Evolutionary conservation across 1,140 invertebrate species (phyloP).

Genomic region (Trinorchestia longiramus): DNA sequence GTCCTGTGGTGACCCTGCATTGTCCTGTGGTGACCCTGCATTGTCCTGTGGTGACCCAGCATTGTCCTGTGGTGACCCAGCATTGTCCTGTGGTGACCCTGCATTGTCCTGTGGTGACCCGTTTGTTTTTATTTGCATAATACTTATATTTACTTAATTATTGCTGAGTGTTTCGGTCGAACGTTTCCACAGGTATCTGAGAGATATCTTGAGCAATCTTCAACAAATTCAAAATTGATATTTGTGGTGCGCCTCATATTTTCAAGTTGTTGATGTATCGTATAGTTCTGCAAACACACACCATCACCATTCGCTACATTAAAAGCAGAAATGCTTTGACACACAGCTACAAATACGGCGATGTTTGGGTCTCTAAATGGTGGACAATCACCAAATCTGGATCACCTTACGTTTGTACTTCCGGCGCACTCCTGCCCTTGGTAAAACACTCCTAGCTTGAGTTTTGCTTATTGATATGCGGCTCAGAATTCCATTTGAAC

Average conservation of each 20-base stretch:
- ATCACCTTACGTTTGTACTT: neutral
- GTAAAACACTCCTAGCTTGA: slow-evolving; percentile 20
- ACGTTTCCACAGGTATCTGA: neutral
- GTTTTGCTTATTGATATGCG: slow-evolving; percentile 35
- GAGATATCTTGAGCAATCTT: neutral
- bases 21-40: too few relatives aligned
- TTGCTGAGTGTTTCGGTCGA: too few relatives aligned
- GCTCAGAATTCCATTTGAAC: slow-evolving; percentile 14
- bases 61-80: too few relatives aligned
- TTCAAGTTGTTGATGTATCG: neutral
- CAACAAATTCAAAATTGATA: neutral
- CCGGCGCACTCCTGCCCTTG: neutral
- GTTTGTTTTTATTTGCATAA: too few relatives aligned
- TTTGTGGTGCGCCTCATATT: neutral
- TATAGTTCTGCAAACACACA: neutral
- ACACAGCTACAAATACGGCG: neutral
- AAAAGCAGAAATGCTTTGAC: neutral
- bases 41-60: too few relatives aligned
- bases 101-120: too few relatives aligned
- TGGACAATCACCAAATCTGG: neutral
- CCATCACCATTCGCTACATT: neutral
- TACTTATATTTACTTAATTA: too few relatives aligned
- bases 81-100: too few relatives aligned
- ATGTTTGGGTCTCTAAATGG: neutral
- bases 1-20: too few relatives aligned